Conservation (phyloP, 2,113 vertebrate species). For the Urocitellus parryii region DNA sequence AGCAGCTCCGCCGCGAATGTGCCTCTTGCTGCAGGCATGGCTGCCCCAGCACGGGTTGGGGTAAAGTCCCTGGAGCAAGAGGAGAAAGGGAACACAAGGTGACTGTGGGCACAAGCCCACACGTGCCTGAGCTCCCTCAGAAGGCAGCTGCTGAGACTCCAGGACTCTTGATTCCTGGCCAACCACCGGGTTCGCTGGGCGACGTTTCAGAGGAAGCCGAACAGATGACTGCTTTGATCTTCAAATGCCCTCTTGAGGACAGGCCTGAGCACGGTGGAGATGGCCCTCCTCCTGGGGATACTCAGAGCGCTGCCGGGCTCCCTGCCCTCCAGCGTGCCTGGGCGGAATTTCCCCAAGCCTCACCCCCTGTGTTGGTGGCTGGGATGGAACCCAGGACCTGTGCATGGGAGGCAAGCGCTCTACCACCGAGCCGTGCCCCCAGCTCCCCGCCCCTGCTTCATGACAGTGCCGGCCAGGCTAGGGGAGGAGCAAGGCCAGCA, state of each 20-base stretch:
- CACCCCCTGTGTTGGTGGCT: too few relatives aligned
- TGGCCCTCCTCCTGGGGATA: background rate
- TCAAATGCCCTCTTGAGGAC: slow-evolving; percentile 7
- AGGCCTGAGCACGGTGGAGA: slow-evolving; percentile 59
- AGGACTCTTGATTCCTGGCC: background rate
- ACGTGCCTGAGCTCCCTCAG: fast-evolving
- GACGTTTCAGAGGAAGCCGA: slow-evolving; percentile 55
- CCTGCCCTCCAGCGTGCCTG: background rate
- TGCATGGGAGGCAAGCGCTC: too few relatives aligned
- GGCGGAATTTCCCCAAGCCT: background rate
- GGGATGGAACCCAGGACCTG: too few relatives aligned
- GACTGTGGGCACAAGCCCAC: too few relatives aligned
- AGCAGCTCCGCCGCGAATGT: background rate
- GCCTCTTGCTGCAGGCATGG: background rate
- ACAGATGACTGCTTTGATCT: slow-evolving; percentile 39
- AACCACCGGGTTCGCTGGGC: background rate
- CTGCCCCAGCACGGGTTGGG: background rate
- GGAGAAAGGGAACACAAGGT: background rate
- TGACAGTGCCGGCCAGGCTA: background rate
- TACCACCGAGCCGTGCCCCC: too few relatives aligned
- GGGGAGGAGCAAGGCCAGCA: background rate
- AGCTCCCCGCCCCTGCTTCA: background rate
- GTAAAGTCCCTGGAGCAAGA: background rate
- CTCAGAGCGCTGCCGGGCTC: background rate
- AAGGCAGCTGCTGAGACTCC: background rate